phyloP scores from a whole-genome alignment of 1,140 invertebrate species.

The Euschistus heros region DNA sequence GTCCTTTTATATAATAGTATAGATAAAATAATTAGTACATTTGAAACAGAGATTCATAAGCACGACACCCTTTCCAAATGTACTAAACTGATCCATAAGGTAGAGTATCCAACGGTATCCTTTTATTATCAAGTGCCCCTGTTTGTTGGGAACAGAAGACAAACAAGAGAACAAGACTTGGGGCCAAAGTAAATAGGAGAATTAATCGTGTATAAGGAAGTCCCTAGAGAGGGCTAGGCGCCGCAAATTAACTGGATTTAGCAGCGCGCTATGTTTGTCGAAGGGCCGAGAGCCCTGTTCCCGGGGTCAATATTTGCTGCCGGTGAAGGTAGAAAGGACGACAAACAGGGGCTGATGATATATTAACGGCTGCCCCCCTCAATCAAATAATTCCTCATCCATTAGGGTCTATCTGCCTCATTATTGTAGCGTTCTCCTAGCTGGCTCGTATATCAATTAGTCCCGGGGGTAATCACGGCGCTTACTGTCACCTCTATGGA shows the following conservation, averaged over 20 bases:
- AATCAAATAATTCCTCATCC: conserved; percentile 8
- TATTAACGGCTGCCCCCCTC: background rate
- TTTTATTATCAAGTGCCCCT: too few relatives aligned
- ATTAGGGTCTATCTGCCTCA: conserved; percentile 1
- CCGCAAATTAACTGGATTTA: conserved; percentile 5
- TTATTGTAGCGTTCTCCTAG: background rate
- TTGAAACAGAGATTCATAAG: too few relatives aligned
- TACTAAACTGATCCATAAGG: too few relatives aligned
- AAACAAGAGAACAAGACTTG: too few relatives aligned
- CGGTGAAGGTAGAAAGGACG: background rate
- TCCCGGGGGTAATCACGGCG: background rate
- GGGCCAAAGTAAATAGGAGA: too few relatives aligned
- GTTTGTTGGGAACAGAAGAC: too few relatives aligned
- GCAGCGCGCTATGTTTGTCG: background rate
- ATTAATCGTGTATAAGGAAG: too few relatives aligned
- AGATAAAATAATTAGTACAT: too few relatives aligned
- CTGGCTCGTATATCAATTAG: background rate
- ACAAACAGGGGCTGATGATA: background rate
- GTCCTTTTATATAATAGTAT: too few relatives aligned
- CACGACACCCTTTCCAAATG: too few relatives aligned
- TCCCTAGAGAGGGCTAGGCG: background rate
- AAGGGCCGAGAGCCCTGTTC: background rate
- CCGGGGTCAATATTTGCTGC: background rate
- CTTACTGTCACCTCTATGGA: too few relatives aligned
- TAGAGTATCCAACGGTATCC: too few relatives aligned